Conservation (phyloP, 1,140 invertebrate species). For the Bombus sibiricus region DNA sequence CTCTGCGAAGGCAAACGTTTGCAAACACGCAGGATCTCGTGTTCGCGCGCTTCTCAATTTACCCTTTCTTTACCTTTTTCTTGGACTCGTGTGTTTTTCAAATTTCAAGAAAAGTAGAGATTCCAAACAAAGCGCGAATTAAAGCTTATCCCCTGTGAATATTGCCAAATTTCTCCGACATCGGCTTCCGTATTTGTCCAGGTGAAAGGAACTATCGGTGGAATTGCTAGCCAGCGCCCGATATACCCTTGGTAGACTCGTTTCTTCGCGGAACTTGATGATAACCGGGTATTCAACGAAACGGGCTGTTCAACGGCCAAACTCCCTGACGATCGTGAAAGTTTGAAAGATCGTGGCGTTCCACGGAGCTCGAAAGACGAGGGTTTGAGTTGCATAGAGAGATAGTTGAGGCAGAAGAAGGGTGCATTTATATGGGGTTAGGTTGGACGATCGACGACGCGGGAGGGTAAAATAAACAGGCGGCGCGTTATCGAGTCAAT, state of each 20-base stretch:
- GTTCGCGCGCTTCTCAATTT: neutral
- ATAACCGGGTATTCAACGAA: conserved; percentile 2
- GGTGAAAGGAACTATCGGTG: conserved; percentile 15
- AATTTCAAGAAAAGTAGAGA: neutral
- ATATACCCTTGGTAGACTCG: neutral
- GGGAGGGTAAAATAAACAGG: conserved; percentile 64
- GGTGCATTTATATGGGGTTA: conserved; percentile 70
- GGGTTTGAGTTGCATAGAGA: neutral
- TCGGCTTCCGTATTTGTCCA: too few relatives aligned
- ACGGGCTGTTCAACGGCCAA: conserved; percentile 24
- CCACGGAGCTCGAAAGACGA: neutral
- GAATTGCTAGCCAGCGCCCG: conserved; percentile 36
- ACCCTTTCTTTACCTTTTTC: too few relatives aligned
- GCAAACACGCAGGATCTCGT: neutral
- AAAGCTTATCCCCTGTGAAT: neutral
- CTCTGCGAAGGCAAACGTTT: neutral
- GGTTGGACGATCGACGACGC: conserved; percentile 20
- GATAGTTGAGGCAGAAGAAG: conserved; percentile 34
- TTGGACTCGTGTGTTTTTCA: too few relatives aligned
- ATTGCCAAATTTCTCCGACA: neutral
- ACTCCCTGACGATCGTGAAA: conserved; percentile 27
- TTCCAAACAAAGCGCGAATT: neutral
- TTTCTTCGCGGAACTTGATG: conserved; percentile 42
- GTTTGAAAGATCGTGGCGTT: conserved; percentile 58
- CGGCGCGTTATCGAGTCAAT: conserved; percentile 53